These are phyloP conservation scores for Lysandra coridon DNA, from an alignment of 2,888 invertebrate genomes.

Conservation along the genomic window DNA sequence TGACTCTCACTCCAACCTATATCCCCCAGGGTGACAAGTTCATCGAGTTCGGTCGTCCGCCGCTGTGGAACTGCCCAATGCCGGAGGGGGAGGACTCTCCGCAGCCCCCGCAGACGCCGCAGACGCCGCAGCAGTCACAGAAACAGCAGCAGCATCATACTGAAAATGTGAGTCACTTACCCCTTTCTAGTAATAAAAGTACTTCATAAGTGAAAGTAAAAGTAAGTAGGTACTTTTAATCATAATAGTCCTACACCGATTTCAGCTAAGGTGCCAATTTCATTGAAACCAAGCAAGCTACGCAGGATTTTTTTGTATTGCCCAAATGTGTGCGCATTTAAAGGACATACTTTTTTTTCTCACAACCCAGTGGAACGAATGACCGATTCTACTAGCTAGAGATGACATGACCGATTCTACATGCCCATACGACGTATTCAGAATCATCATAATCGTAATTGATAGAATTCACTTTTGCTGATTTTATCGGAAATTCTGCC, in stretches of 20 bases:
- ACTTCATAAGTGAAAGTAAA: background rate
- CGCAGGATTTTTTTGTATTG: too few species aligned
- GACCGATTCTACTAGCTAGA: background rate
- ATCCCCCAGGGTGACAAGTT: constrained; percentile 81
- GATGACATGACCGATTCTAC: too few species aligned
- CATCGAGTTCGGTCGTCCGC: constrained; percentile 92
- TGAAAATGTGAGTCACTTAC: constrained; percentile 23
- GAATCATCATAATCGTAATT: background rate
- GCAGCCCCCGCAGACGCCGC: constrained; percentile 8
- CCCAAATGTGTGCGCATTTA: too few species aligned
- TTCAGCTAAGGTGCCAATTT: too few species aligned
- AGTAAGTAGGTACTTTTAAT: background rate
- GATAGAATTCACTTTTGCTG: background rate
- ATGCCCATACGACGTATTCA: background rate
- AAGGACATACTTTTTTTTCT: background rate
- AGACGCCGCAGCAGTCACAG: background rate
- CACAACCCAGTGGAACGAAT: background rate
- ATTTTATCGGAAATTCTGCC: background rate
- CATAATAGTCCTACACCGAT: too few species aligned
- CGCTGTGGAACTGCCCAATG: constrained; percentile 95
- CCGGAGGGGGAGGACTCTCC: constrained; percentile 84
- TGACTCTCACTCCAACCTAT: background rate
- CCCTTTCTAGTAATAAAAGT: background rate
- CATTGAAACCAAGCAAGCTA: too few species aligned
- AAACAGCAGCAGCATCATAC: constrained; percentile 8